phyloP scores from a whole-genome alignment of 2,113 vertebrate species.

The Edolisoma coerulescens region DNA sequence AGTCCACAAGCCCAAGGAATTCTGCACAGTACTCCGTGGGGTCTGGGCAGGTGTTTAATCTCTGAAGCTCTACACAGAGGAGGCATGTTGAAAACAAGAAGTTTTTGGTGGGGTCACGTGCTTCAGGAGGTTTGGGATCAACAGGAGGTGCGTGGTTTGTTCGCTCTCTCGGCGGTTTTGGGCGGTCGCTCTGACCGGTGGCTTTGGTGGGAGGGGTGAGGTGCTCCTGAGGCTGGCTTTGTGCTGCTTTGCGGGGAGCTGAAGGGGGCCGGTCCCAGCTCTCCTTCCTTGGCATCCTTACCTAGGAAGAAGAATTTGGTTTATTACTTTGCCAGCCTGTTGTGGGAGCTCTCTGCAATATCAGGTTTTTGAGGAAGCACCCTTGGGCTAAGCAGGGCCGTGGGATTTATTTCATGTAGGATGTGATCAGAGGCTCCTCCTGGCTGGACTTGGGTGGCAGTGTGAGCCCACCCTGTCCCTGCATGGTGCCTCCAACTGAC shows the following conservation, averaged over 20 bases:
- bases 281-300: not conserved
- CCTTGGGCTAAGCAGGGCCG: not conserved
- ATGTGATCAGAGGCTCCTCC: not conserved
- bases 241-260: not conserved
- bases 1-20: not conserved
- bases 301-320: not conserved
- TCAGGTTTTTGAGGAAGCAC: not conserved
- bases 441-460: not conserved
- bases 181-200: not conserved
- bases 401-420: not conserved
- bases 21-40: not conserved
- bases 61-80: not conserved
- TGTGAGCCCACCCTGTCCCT: not conserved
- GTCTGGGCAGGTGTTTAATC: not conserved
- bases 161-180: rapidly evolving
- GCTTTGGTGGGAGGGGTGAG: not conserved
- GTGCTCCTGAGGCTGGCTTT: not conserved
- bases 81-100: not conserved
- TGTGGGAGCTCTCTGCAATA: not conserved
- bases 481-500: rapidly evolving
- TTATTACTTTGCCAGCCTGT: not conserved
- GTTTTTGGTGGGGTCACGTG: not conserved
- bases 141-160: not conserved
- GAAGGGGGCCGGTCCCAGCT: not conserved
- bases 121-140: not conserved